Evolutionary conservation across 2,888 invertebrate species (phyloP).

Genomic region (Sphaerophoria taeniata): DNA sequence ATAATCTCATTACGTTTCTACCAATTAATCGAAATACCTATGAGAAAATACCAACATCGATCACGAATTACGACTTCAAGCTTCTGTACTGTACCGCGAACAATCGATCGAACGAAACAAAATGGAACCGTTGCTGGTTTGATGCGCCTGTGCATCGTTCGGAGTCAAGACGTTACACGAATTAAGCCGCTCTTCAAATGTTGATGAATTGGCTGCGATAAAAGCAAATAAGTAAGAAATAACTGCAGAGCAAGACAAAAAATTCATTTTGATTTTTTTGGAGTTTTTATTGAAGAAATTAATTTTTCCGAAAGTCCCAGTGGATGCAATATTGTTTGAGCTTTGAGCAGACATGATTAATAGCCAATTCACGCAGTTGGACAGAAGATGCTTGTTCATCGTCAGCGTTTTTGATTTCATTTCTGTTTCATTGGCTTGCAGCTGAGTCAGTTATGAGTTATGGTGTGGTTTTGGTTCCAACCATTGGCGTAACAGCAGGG

Average conservation of each 20-base stretch:
- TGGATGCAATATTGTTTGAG: slow-evolving; percentile 47
- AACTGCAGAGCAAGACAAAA: neutral
- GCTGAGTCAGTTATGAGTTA: slow-evolving; percentile 2
- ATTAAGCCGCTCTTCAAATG: slow-evolving; percentile 36
- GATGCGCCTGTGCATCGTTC: slow-evolving; percentile 26
- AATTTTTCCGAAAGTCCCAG: slow-evolving; percentile 42
- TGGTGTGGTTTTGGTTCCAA: too few species aligned
- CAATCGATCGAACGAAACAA: slow-evolving; percentile 52
- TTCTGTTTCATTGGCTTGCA: slow-evolving; percentile 60
- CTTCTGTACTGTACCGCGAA: slow-evolving; percentile 66
- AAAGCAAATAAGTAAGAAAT: slow-evolving; percentile 43
- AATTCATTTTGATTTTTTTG: slow-evolving; percentile 12
- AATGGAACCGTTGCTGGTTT: slow-evolving; percentile 14
- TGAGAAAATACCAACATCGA: slow-evolving; percentile 49
- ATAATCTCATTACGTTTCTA: neutral
- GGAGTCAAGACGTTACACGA: slow-evolving; percentile 26
- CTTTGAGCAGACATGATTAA: slow-evolving; percentile 59
- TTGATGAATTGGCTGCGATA: slow-evolving; percentile 69
- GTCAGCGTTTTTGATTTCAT: slow-evolving; percentile 69
- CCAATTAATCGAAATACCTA: slow-evolving; percentile 40
- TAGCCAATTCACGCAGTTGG: slow-evolving; percentile 70
- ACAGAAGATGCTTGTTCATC: slow-evolving; percentile 73
- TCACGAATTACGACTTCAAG: slow-evolving; percentile 55
- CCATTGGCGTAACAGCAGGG: too few species aligned
- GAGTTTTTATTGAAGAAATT: slow-evolving; percentile 4